These are phyloP conservation scores for Oriolus oriolus DNA, from an alignment of 2,113 vertebrate genomes.

Conservation along the genomic window DNA sequence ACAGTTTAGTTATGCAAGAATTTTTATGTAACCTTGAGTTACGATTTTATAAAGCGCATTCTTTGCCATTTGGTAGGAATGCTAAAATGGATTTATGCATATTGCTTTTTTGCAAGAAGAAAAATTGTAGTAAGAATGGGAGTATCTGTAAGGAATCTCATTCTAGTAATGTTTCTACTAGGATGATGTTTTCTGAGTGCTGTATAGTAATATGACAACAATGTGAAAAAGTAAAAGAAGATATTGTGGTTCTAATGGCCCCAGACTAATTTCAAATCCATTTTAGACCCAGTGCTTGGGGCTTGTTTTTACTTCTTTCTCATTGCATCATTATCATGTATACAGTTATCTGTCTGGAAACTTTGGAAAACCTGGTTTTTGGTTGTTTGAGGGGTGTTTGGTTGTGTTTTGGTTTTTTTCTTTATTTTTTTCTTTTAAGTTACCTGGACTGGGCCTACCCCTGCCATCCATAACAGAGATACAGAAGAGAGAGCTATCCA, in stretches of 20 bases:
- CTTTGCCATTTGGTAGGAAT: neutral
- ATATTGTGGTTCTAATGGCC: neutral
- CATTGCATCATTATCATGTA: neutral
- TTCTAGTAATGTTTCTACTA: neutral
- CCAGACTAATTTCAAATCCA: neutral
- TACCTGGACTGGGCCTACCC: neutral
- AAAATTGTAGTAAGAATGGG: neutral
- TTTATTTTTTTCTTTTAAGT: neutral
- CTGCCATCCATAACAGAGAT: neutral
- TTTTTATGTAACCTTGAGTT: neutral
- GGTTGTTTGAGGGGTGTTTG: fast-evolving
- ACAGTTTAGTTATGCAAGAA: neutral
- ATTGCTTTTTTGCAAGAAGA: neutral
- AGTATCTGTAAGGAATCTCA: neutral
- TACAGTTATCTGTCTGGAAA: neutral
- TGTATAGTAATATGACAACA: neutral
- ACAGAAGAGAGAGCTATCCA: neutral
- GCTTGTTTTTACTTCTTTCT: neutral
- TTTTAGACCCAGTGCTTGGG: neutral
- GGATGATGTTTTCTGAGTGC: neutral
- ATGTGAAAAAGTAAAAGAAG: neutral
- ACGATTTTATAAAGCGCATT: neutral
- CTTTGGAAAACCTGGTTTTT: neutral
- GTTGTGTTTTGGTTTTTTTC: neutral
- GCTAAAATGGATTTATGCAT: neutral